A percentile compares a stretch with the other conserved stretches of the same genome.
Evolutionary conservation across 2,113 vertebrate species (phyloP).

Genomic region (Uria aalge): DNA sequence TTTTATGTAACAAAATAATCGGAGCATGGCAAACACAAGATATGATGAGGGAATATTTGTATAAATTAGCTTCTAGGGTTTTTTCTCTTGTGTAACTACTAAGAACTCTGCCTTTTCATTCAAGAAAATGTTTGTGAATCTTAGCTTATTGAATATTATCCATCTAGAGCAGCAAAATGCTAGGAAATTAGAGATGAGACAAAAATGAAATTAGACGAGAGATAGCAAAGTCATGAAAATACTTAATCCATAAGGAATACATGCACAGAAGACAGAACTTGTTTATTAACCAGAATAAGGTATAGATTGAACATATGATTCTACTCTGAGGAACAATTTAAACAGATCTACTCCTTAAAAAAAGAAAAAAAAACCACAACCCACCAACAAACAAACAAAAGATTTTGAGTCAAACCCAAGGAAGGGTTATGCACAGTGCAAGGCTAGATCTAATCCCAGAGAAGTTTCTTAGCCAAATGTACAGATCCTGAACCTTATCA

Average conservation of each 20-base stretch:
- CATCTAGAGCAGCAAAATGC: background rate
- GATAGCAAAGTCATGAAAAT: background rate
- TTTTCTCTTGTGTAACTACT: background rate
- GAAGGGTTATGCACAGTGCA: background rate
- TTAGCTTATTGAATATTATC: background rate
- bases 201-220: background rate
- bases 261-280: background rate
- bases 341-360: background rate
- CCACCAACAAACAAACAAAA: background rate
- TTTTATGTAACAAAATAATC: background rate
- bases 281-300: background rate
- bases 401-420: background rate
- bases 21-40: background rate
- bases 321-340: background rate
- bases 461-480: background rate
- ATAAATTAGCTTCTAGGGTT: background rate
- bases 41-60: background rate
- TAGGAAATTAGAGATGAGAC: background rate
- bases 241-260: background rate
- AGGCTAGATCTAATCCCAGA: background rate
- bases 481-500: background rate
- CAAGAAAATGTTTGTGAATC: background rate
- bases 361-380: background rate
- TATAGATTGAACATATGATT: background rate
- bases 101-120: background rate